Percentiles rank a stretch among this genome's conserved stretches.
Evolutionary conservation across 2,113 vertebrate genomes (phyloP).

Genomic region (Aspidoscelis tigris): DNA sequence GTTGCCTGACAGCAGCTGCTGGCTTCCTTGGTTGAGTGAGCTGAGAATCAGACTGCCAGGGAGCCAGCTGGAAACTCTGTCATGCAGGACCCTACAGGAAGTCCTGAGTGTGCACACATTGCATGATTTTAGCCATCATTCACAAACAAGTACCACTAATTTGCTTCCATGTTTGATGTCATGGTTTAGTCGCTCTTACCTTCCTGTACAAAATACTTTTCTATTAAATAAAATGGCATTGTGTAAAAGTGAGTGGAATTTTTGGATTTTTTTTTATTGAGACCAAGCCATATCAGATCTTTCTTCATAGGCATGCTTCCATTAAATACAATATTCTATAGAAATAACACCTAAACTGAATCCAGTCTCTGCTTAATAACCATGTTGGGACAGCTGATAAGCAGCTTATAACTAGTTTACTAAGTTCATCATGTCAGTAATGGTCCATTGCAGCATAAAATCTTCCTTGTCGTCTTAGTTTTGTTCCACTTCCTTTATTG

Average conservation of each 20-base stretch:
- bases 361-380: neutral
- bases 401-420: neutral
- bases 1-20: neutral
- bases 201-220: neutral
- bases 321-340: neutral
- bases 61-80: constrained; percentile 11
- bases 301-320: neutral
- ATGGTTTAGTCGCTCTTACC: too few relatives aligned
- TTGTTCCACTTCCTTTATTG: too few relatives aligned
- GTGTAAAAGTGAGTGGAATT: neutral
- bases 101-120: neutral
- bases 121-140: neutral
- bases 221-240: neutral
- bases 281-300: neutral
- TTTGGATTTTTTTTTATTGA: neutral
- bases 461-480: neutral
- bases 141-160: neutral
- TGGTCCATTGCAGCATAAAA: neutral
- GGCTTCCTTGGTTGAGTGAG: neutral
- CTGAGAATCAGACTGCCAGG: neutral
- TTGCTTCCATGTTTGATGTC: neutral
- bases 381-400: neutral
- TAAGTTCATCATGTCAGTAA: neutral
- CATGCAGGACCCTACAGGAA: neutral
- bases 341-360: neutral